These are phyloP conservation scores for Trichoplusia ni DNA, from an alignment of 1,140 invertebrate genomes.

Conservation along the genomic window DNA sequence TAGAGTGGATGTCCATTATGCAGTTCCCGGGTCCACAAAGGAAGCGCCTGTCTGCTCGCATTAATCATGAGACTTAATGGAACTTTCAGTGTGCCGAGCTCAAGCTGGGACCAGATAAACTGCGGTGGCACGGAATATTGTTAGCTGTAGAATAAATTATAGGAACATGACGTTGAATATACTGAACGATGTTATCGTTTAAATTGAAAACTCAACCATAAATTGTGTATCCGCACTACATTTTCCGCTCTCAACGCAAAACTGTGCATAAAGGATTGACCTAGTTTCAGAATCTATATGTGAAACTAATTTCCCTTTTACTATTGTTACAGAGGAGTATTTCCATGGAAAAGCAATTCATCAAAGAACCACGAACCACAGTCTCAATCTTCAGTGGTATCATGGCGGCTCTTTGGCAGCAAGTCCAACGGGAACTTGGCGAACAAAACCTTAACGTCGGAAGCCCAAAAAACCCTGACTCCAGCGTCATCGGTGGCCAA, in stretches of 20 bases:
- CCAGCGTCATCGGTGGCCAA: slow-evolving; percentile 71
- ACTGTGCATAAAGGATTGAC: too few relatives aligned
- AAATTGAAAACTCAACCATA: too few relatives aligned
- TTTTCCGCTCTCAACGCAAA: too few relatives aligned
- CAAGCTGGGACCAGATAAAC: too few relatives aligned
- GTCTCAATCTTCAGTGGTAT: slow-evolving; percentile 38
- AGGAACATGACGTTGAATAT: too few relatives aligned
- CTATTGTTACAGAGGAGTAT: slow-evolving; percentile 84
- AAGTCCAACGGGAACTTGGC: slow-evolving; percentile 64
- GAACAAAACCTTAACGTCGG: slow-evolving; percentile 49
- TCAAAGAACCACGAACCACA: slow-evolving; percentile 59
- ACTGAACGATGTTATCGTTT: too few relatives aligned
- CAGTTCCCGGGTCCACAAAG: slow-evolving; percentile 8
- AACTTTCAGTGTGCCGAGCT: slow-evolving; percentile 2
- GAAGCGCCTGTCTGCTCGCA: slow-evolving; percentile 23
- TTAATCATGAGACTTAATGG: slow-evolving; percentile 17
- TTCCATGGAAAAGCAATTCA: slow-evolving; percentile 83
- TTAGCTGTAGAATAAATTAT: too few relatives aligned
- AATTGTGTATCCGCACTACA: too few relatives aligned
- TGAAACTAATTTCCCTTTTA: too few relatives aligned
- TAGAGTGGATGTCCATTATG: neutral
- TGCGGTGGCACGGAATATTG: too few relatives aligned
- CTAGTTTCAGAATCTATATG: too few relatives aligned
- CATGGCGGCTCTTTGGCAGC: slow-evolving; percentile 70
- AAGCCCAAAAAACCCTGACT: slow-evolving; percentile 60